Evolutionary conservation across 1,140 invertebrate species (phyloP).

Genomic region (Hermetia illucens): DNA sequence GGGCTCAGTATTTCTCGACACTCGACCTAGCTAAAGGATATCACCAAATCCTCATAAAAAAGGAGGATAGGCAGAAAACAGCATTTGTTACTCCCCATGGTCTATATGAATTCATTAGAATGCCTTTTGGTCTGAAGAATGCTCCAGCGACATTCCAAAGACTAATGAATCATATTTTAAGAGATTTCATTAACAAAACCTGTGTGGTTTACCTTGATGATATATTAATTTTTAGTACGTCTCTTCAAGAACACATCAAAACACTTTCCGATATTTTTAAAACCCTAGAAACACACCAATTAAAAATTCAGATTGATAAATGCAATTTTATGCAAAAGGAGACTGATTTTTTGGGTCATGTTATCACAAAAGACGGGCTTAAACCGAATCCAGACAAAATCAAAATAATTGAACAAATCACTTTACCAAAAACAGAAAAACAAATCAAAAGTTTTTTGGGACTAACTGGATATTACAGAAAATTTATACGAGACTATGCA

Average conservation of each 20-base stretch:
- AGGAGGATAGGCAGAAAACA: slow-evolving; percentile 29
- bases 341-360: slow-evolving; percentile 17
- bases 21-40: slow-evolving; percentile 33
- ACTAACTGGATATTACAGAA: slow-evolving; percentile 10
- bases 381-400: too few relatives aligned
- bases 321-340: slow-evolving; percentile 18
- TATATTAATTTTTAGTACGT: slow-evolving; percentile 10
- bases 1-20: slow-evolving; percentile 19
- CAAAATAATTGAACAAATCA: too few relatives aligned
- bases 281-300: slow-evolving; percentile 11
- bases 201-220: slow-evolving; percentile 14
- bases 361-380: too few relatives aligned
- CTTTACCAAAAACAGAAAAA: slow-evolving; percentile 10
- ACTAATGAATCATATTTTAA: too few relatives aligned
- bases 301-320: slow-evolving; percentile 18
- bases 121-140: too few relatives aligned
- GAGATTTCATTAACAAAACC: slow-evolving; percentile 3
- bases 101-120: too few relatives aligned
- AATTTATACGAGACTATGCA: slow-evolving; percentile 16
- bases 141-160: too few relatives aligned
- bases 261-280: slow-evolving; percentile 13
- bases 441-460: slow-evolving; percentile 15
- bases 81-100: slow-evolving; percentile 27
- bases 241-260: slow-evolving; percentile 9
- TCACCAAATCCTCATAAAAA: slow-evolving; percentile 33